phyloP scores from a whole-genome alignment of 2,888 invertebrate species.

The Amphimallon solstitiale region DNA sequence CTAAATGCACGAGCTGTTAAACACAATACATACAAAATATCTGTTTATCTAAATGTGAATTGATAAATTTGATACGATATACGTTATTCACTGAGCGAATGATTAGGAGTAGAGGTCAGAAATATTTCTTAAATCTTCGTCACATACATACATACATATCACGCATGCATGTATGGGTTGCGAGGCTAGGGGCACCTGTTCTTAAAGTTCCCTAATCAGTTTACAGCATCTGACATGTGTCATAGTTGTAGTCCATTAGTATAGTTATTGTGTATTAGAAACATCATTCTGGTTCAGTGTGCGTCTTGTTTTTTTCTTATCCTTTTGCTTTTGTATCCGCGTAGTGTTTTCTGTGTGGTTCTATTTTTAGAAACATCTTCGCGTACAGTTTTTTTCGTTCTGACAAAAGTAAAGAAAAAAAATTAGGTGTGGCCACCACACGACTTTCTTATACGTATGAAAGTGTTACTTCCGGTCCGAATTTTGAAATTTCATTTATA shows the following conservation, averaged over 20 bases:
- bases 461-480: too few relatives aligned
- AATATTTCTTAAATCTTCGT: background rate
- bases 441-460: too few relatives aligned
- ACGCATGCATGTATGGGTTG: background rate
- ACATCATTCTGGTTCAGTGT: constrained; percentile 30
- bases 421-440: too few relatives aligned
- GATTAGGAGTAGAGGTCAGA: background rate
- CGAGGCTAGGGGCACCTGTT: constrained; percentile 39
- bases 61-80: constrained; percentile 18
- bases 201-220: constrained; percentile 40
- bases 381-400: background rate
- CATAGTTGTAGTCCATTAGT: constrained; percentile 47
- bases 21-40: too few relatives aligned
- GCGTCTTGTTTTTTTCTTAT: background rate
- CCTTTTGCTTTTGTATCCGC: background rate
- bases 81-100: constrained; percentile 24
- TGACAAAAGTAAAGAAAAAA: background rate
- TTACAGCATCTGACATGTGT: constrained; percentile 46
- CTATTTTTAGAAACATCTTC: constrained; percentile 29
- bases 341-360: constrained; percentile 8
- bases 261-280: constrained; percentile 43
- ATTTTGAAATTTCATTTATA: too few relatives aligned
- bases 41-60: background rate
- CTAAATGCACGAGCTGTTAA: too few relatives aligned
- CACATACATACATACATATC: background rate